These are phyloP conservation scores for Athetis lepigone DNA, from an alignment of 2,888 invertebrate species.

Conservation along the genomic window DNA sequence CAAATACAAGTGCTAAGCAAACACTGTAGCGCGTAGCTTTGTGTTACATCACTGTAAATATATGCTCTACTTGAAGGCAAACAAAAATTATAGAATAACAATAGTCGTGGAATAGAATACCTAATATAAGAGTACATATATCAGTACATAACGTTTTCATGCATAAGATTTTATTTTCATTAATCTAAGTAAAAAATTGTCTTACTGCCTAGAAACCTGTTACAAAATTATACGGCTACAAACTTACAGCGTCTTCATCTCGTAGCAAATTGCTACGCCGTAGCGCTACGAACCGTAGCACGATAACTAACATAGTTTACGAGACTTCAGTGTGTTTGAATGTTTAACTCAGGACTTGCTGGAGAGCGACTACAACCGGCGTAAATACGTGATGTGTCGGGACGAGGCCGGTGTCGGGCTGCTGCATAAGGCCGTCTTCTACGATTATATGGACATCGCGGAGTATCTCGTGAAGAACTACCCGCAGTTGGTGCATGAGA, in stretches of 20 bases:
- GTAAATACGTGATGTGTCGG: slow-evolving; percentile 88
- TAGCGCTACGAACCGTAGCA: slow-evolving; percentile 55
- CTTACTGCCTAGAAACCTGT: neutral
- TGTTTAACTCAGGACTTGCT: slow-evolving; percentile 77
- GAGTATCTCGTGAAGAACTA: slow-evolving; percentile 93
- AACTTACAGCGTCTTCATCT: slow-evolving; percentile 2
- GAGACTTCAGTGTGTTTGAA: slow-evolving; percentile 30
- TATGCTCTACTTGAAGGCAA: slow-evolving; percentile 14
- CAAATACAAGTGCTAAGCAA: slow-evolving; percentile 43
- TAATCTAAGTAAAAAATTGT: neutral
- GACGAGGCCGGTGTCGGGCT: slow-evolving; percentile 93
- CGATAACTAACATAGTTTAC: slow-evolving; percentile 19
- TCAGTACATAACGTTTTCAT: too few relatives aligned
- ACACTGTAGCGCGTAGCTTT: slow-evolving; percentile 45
- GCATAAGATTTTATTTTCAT: too few relatives aligned
- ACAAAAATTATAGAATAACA: slow-evolving; percentile 21
- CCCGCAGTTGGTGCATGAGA: slow-evolving; percentile 92
- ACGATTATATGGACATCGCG: slow-evolving; percentile 93
- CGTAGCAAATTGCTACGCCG: slow-evolving; percentile 58
- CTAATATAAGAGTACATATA: neutral
- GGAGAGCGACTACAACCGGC: slow-evolving; percentile 81
- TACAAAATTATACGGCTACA: neutral
- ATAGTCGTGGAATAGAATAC: neutral
- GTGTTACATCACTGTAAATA: slow-evolving; percentile 50
- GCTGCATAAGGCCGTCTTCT: slow-evolving; percentile 95